These are phyloP conservation scores for Ellobium chinense DNA, from an alignment of 2,888 invertebrate genomes.

Conservation along the genomic window DNA sequence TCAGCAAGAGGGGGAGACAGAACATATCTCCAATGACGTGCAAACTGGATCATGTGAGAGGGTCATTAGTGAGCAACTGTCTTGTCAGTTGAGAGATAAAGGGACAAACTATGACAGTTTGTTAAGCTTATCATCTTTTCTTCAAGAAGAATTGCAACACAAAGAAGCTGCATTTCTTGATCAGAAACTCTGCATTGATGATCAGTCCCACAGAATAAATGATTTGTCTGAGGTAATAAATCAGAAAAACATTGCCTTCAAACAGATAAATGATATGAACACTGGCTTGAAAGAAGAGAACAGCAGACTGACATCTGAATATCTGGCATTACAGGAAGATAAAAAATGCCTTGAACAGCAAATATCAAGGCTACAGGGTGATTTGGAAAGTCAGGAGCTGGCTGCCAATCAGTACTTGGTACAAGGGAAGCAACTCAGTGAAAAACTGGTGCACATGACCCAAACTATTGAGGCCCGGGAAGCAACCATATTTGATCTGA, in stretches of 20 bases:
- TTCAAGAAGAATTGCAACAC: conserved; percentile 8
- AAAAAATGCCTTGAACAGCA: conserved; percentile 31
- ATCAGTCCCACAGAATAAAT: neutral
- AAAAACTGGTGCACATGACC: conserved; percentile 16
- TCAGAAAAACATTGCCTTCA: neutral
- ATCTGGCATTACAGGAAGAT: conserved; percentile 3
- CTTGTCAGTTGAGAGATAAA: neutral
- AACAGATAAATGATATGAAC: conserved; percentile 18
- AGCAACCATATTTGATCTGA: conserved; percentile 13
- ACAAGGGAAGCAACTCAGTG: conserved; percentile 35
- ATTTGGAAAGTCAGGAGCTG: conserved; percentile 31
- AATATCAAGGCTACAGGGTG: conserved; percentile 30
- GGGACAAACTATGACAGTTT: neutral
- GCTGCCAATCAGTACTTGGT: conserved; percentile 23
- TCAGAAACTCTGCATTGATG: neutral
- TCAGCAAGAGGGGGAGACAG: conserved; percentile 6
- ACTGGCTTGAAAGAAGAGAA: neutral
- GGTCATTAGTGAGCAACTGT: neutral
- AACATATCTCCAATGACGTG: no score
- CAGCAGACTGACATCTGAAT: neutral
- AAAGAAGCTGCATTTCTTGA: conserved; percentile 9
- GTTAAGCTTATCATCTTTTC: neutral
- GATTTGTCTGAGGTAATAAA: neutral
- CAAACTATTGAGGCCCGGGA: conserved; percentile 19
- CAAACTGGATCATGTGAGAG: conserved; percentile 9